phyloP scores from a whole-genome alignment of 2,888 invertebrate genomes.

The Drosophila eohydei region DNA sequence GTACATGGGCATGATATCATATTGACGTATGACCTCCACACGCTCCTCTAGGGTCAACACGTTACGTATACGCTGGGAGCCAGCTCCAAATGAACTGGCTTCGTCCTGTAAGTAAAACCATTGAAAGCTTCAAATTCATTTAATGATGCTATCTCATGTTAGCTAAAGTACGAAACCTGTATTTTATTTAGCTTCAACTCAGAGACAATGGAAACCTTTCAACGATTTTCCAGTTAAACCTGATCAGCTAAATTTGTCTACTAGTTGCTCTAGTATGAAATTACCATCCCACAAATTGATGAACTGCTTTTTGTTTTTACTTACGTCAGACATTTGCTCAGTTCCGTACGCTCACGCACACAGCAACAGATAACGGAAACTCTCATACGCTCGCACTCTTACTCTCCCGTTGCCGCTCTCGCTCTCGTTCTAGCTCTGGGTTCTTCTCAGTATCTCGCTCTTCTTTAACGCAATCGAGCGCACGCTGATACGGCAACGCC shows the following conservation, averaged over 20 bases:
- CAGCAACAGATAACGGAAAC: conserved; percentile 14
- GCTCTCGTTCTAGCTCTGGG: conserved; percentile 2
- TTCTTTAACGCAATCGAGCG: conserved; percentile 26
- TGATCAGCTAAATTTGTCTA: conserved; percentile 27
- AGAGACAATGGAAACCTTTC: background rate
- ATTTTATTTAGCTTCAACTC: background rate
- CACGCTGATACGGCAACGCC: conserved; percentile 58
- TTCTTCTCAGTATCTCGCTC: conserved; percentile 15
- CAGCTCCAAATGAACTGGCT: conserved; percentile 18
- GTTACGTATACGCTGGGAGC: conserved; percentile 71
- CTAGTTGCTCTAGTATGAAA: conserved; percentile 11
- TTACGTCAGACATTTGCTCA: conserved; percentile 70
- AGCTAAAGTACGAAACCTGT: background rate
- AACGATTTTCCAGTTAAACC: conserved; percentile 31
- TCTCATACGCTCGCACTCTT: conserved; percentile 11
- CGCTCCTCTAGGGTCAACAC: conserved; percentile 82
- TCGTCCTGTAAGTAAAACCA: conserved; percentile 43
- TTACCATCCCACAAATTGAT: conserved; percentile 20
- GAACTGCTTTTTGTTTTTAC: conserved; percentile 32
- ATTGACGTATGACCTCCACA: conserved; percentile 81
- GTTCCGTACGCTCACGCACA: conserved; percentile 29
- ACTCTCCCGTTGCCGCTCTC: conserved; percentile 2
- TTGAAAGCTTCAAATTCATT: background rate
- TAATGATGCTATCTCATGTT: no score
- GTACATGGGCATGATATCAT: conserved; percentile 82